Percentiles rank a stretch among this genome's conserved stretches.
These are phyloP conservation scores for Sarcophaga rosellei DNA, from an alignment of 2,888 invertebrate genomes.

Conservation along the genomic window DNA sequence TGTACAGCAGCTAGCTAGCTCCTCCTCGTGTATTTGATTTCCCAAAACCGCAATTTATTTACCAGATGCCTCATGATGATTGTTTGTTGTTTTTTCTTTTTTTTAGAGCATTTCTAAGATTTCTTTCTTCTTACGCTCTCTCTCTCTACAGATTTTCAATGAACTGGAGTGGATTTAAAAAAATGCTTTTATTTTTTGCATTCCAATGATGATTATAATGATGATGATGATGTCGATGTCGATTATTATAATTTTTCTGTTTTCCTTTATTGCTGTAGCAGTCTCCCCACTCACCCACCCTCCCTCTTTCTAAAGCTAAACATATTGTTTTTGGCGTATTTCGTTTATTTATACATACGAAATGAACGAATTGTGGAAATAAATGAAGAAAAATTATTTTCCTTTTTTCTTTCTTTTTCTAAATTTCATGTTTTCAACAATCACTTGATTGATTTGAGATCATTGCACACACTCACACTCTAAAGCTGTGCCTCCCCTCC, in stretches of 20 bases:
- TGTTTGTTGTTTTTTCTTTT: background rate
- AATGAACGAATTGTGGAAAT: background rate
- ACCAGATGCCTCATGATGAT: conserved; percentile 42
- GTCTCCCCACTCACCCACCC: no score
- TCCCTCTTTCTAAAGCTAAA: background rate
- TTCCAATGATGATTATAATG: background rate
- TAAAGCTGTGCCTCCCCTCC: no score
- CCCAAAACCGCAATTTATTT: conserved; percentile 57
- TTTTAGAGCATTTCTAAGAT: conserved; percentile 60
- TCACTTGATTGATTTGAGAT: conserved; percentile 61
- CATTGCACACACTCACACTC: conserved; percentile 35
- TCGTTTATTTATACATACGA: conserved; percentile 5
- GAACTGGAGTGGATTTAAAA: background rate
- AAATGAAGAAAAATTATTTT: background rate
- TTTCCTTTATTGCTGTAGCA: conserved; percentile 10
- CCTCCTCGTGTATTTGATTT: conserved; percentile 36
- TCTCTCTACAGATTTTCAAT: background rate
- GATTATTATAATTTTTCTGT: background rate
- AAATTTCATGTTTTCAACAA: conserved; percentile 36
- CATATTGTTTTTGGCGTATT: background rate
- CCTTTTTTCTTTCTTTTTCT: background rate
- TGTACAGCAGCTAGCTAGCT: background rate
- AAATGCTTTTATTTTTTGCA: background rate
- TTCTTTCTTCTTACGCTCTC: conserved; percentile 20
- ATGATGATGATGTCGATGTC: background rate